phyloP scores from a whole-genome alignment of 2,113 vertebrate species.

The Oxygymnocypris stewartii region DNA sequence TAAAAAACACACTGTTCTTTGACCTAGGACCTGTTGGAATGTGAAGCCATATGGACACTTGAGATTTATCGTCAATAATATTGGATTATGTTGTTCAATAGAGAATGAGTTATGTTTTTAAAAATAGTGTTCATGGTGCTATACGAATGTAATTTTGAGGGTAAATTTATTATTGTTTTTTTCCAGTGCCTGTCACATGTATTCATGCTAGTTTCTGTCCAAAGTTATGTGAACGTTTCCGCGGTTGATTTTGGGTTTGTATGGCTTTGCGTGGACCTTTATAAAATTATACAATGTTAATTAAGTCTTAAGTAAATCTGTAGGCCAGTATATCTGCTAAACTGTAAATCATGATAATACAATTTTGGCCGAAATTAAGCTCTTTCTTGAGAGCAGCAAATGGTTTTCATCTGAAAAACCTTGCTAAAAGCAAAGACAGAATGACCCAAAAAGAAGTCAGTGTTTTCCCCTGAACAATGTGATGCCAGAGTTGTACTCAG shows the following conservation, averaged over 20 bases:
- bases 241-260: background rate
- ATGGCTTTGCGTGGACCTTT: constrained; percentile 4
- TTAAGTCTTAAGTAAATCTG: constrained; percentile 1
- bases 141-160: background rate
- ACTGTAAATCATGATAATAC: background rate
- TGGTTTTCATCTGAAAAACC: background rate
- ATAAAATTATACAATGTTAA: background rate
- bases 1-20: constrained; percentile 5
- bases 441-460: background rate
- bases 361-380: background rate
- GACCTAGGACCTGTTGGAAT: background rate
- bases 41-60: background rate
- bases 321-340: constrained; percentile 24
- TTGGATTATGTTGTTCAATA: background rate
- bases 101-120: constrained; percentile 20
- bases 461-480: constrained; percentile 3
- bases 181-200: background rate
- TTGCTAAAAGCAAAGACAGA: background rate
- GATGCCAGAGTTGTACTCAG: background rate
- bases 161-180: background rate
- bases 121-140: constrained; percentile 12
- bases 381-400: background rate
- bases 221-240: background rate
- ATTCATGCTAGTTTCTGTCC: background rate
- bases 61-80: background rate